These are phyloP conservation scores for Calliphora vicina DNA, from an alignment of 1,140 invertebrate genomes.

Conservation along the genomic window DNA sequence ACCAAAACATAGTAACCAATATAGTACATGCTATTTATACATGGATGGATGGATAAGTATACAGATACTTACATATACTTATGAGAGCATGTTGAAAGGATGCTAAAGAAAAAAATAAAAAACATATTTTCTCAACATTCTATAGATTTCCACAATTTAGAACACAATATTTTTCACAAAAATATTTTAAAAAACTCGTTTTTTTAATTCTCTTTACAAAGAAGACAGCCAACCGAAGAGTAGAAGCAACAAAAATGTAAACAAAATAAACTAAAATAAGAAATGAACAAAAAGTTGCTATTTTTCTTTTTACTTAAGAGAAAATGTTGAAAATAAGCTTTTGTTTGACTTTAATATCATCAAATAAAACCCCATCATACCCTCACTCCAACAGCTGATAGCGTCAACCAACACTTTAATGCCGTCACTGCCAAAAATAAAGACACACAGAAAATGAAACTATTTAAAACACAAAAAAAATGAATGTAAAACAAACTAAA, in stretches of 20 bases:
- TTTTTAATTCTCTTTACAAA: background rate
- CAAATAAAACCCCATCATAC: background rate
- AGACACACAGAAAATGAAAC: background rate
- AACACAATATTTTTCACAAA: background rate
- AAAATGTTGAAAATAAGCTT: background rate
- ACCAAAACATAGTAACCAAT: background rate
- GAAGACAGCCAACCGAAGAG: background rate
- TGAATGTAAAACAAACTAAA: background rate
- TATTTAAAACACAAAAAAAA: background rate
- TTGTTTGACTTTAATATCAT: constrained; percentile 12
- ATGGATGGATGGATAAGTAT: background rate
- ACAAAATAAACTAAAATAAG: constrained; percentile 1
- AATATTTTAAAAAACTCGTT: background rate
- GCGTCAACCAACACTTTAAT: too few species aligned
- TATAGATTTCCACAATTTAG: background rate
- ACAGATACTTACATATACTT: too few species aligned
- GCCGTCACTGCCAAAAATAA: background rate
- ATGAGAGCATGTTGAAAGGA: background rate
- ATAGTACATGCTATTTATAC: background rate
- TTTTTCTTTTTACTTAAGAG: constrained; percentile 8
- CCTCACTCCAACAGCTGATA: background rate
- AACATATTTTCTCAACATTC: background rate
- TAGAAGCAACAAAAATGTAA: background rate
- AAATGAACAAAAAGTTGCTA: background rate
- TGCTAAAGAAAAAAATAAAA: background rate